phyloP scores from a whole-genome alignment of 2,113 vertebrate genomes.

The Myodes glareolus region DNA sequence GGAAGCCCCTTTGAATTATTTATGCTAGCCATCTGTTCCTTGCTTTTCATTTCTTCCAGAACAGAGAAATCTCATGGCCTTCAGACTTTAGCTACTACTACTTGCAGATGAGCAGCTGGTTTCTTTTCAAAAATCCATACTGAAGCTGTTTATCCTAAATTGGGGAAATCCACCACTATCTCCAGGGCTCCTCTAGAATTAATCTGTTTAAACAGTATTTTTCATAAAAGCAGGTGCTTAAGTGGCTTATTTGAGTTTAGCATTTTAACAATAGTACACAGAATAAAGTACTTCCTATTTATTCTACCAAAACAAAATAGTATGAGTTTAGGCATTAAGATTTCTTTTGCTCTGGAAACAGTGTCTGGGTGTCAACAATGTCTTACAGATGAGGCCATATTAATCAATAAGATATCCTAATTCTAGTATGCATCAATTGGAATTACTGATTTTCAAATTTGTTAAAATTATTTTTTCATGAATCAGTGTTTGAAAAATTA shows the following conservation, averaged over 20 bases:
- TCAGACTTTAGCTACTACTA: constrained; percentile 73
- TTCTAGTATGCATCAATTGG: background rate
- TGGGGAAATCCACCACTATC: constrained; percentile 80
- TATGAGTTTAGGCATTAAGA: background rate
- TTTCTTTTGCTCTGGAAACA: background rate
- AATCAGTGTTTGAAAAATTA: background rate
- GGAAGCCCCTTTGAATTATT: constrained; percentile 80
- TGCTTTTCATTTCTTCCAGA: constrained; percentile 71
- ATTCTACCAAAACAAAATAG: background rate
- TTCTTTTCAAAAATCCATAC: constrained; percentile 82
- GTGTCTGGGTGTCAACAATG: background rate
- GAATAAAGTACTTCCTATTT: background rate
- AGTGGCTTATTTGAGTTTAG: constrained; percentile 56
- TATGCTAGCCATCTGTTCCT: constrained; percentile 83
- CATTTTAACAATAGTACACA: background rate
- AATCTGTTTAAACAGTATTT: constrained; percentile 61
- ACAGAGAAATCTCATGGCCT: constrained; percentile 76
- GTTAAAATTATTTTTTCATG: background rate
- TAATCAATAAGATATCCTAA: background rate
- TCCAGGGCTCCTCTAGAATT: constrained; percentile 68
- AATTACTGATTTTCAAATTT: background rate
- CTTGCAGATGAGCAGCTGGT: constrained; percentile 83
- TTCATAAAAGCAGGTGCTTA: constrained; percentile 70
- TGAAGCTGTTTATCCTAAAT: constrained; percentile 80
- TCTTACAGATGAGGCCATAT: accelerated